phyloP scores from a whole-genome alignment of 2,888 invertebrate genomes.

The Ecdyonurus torrentis region DNA sequence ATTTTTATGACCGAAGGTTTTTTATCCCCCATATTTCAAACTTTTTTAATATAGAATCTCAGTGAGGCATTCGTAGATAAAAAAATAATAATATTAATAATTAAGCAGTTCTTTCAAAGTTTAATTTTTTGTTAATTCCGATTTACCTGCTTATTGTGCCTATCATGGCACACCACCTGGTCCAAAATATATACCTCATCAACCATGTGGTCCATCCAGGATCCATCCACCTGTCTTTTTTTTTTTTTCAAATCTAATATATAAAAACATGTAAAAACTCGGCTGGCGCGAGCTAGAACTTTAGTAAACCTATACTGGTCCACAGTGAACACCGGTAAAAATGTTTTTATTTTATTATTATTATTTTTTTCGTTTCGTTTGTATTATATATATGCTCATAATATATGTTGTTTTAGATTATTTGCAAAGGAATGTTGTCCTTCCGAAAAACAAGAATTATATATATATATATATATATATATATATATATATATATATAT shows the following conservation, averaged over 20 bases:
- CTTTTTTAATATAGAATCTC: no score
- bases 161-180: neutral
- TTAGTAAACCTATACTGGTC: neutral
- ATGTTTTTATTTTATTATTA: neutral
- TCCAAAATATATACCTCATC: neutral
- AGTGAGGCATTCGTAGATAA: no score
- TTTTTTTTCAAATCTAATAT: neutral
- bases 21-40: no score
- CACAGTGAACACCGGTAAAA: neutral
- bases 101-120: no score
- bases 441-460: neutral
- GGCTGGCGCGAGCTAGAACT: neutral
- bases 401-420: neutral
- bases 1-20: no score
- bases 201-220: neutral
- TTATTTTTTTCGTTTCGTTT: no score
- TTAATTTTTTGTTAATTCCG: neutral
- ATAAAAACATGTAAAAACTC: neutral
- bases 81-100: no score
- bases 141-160: neutral
- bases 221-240: neutral
- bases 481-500: conserved; percentile 2
- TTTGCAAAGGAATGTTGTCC: neutral
- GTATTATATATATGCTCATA: no score
- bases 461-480: conserved; percentile 4